phyloP scores from a whole-genome alignment of 2,113 vertebrate genomes.

The Uria lomvia region DNA sequence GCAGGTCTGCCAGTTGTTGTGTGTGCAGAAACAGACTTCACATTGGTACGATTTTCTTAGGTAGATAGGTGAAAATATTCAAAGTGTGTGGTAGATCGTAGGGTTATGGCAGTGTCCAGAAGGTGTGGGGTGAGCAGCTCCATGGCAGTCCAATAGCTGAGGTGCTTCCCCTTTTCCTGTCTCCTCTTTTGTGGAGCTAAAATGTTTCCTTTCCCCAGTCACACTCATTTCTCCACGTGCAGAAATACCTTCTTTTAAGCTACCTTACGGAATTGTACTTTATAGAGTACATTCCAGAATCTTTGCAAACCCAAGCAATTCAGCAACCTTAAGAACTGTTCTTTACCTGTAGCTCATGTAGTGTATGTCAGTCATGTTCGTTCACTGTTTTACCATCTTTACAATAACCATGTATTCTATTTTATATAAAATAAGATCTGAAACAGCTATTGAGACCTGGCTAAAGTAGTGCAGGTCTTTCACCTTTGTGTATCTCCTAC shows the following conservation, averaged over 20 bases:
- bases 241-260: background rate
- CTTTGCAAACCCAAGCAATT: background rate
- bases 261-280: background rate
- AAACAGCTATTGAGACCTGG: background rate
- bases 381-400: background rate
- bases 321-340: background rate
- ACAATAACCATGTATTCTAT: background rate
- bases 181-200: background rate
- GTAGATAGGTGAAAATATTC: background rate
- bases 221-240: background rate
- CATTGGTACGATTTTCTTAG: background rate
- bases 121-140: background rate
- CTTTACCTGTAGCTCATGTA: background rate
- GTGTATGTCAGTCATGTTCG: background rate
- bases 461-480: background rate
- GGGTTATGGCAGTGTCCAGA: background rate
- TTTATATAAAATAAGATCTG: background rate
- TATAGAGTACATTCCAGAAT: background rate
- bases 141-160: background rate
- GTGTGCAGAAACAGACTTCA: background rate
- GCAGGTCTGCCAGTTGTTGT: background rate
- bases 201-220: background rate
- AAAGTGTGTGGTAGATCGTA: background rate
- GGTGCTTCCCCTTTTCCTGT: background rate
- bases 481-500: background rate